Conservation (phyloP, 2,113 vertebrate genomes). For the Murina feae region DNA sequence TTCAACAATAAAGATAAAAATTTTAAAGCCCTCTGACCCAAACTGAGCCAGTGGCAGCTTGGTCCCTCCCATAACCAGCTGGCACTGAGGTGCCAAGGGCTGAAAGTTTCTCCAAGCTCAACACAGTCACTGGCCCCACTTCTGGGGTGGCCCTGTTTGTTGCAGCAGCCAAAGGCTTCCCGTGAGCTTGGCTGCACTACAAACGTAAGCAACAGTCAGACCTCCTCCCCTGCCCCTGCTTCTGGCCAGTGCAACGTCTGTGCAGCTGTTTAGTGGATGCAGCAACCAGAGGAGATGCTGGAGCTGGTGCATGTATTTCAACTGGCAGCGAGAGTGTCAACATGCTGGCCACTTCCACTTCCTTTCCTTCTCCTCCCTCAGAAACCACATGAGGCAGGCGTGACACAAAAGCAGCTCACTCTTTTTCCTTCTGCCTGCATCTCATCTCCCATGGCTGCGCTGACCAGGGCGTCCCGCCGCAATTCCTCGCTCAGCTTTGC, state of each 20-base stretch:
- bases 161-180: not conserved
- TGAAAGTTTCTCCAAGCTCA: not conserved
- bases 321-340: not conserved
- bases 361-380: not conserved
- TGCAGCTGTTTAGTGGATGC: not conserved
- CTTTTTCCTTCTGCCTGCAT: not conserved
- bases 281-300: not conserved
- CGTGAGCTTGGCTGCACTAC: not conserved
- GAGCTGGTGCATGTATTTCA: not conserved
- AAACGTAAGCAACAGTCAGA: not conserved
- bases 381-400: not conserved
- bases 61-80: not conserved
- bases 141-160: not conserved
- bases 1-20: no score
- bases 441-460: rapidly evolving
- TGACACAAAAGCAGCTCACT: no score
- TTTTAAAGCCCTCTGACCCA: not conserved
- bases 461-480: not conserved
- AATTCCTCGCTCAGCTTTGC: not conserved
- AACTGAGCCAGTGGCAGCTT: not conserved
- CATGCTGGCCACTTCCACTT: not conserved
- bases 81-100: not conserved
- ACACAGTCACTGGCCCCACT: not conserved
- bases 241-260: not conserved
- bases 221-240: not conserved